Base-by-base conservation (phyloP, 23 tunicate genomes). In the Trididemnum miniatum region DNA sequence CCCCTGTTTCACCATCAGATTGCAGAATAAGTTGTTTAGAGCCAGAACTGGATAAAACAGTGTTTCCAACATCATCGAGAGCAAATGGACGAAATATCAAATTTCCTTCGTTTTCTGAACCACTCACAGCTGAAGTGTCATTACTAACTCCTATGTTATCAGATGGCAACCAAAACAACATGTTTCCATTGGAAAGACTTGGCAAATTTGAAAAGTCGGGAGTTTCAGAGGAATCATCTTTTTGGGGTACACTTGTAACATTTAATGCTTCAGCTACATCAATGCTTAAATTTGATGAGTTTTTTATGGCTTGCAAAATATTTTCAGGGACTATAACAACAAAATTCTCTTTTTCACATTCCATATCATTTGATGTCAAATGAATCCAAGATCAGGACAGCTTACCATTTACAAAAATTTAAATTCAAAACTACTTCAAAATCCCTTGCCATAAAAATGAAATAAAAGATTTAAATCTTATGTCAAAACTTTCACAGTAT, bases 241-340 rank as follows among this genome's bases (percentile, higher is more conserved):
- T 74, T 39, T 18, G 59, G 36, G 18, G 79, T 20, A 4, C 9
- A 32, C 29, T 44, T 2, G 76, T 26, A 24, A 24, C 5, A 74
- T 36, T 37, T n/a, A 24, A 4, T 74, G 79, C 59, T 3, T 39
- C 59, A 74, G 18, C 27, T 7, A 44, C 30, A 32, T 74, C 79
- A 22, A 71, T 5, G 76, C n/a, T 71, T 18, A 74, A 32, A 25
- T 44, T 39, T 4, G 94, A 77, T 1, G 89, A 80, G 51, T 79
- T 80, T 31, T 88, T 80, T 23, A 90, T 29, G 23, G 89, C 96
- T 59, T 79, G 85, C 27, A 90, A 60, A 26, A 90, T 82, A 59
- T 83, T 90, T 66, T 90, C 96, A 35, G 96, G 96, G 2, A 90
- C 96, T 33, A 90, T 65, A 9, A 90, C 88, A 31, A 90, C 89